Percentiles rank a stretch among this genome's conserved stretches.
Evolutionary conservation across 1,140 invertebrate genomes (phyloP).

Genomic region (Antheraea mylitta): DNA sequence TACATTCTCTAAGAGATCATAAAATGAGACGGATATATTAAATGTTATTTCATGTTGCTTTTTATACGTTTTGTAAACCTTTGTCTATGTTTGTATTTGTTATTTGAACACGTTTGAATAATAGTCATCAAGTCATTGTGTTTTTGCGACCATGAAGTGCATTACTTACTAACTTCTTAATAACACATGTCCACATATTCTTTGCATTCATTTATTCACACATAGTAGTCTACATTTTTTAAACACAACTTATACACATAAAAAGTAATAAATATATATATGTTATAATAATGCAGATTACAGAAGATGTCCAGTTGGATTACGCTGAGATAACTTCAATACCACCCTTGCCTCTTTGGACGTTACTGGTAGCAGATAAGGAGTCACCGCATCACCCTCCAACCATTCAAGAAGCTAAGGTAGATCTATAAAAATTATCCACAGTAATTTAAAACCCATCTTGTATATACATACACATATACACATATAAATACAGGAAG

Average conservation of each 20-base stretch:
- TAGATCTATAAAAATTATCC: conserved; percentile 21
- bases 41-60: too few relatives aligned
- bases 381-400: conserved; percentile 82
- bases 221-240: too few relatives aligned
- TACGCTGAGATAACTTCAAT: conserved; percentile 98
- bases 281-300: conserved; percentile 70
- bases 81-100: too few relatives aligned
- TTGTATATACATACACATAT: too few relatives aligned
- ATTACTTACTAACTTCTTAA: background rate
- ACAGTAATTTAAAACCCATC: too few relatives aligned
- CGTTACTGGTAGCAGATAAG: conserved; percentile 95
- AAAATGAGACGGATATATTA: too few relatives aligned
- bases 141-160: background rate
- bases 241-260: too few relatives aligned
- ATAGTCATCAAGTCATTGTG: background rate
- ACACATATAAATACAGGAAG: too few relatives aligned
- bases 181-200: background rate
- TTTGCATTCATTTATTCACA: background rate
- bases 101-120: too few relatives aligned
- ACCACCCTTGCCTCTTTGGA: conserved; percentile 97
- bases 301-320: conserved; percentile 93
- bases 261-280: too few relatives aligned
- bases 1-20: too few relatives aligned
- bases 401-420: conserved; percentile 78
- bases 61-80: too few relatives aligned